A percentile compares a stretch with the other conserved stretches of the same genome.
phyloP scores from a whole-genome alignment of 2,113 vertebrate genomes.

The Oreochromis aureus region DNA sequence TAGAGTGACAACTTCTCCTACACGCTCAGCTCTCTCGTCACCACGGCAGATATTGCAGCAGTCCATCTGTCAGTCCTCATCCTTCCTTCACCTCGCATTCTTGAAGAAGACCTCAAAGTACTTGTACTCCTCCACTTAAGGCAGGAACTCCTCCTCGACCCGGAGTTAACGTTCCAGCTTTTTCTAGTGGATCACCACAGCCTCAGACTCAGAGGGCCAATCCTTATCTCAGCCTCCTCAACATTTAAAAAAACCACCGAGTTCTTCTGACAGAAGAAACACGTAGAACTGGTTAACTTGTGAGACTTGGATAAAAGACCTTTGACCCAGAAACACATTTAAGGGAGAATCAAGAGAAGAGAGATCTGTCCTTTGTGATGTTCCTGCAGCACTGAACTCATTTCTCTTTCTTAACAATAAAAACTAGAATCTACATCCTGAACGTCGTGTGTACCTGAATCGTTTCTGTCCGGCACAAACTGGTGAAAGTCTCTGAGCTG shows the following conservation, averaged over 20 bases:
- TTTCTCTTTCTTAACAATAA: not conserved
- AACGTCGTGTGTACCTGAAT: not conserved
- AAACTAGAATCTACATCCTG: not conserved
- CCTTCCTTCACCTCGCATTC: not conserved
- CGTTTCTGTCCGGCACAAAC: not conserved
- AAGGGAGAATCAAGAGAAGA: not conserved
- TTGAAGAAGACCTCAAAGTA: not conserved
- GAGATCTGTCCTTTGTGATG: not conserved
- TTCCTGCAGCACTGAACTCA: not conserved
- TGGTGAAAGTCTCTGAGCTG: not conserved
- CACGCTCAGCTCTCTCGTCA: accelerated
- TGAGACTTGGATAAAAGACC: not conserved
- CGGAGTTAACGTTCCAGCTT: not conserved
- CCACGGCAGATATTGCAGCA: not conserved
- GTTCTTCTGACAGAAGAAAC: not conserved
- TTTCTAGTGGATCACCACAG: not conserved
- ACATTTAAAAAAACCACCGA: not conserved
- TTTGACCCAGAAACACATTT: not conserved
- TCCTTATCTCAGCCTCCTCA: not conserved
- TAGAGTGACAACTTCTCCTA: not conserved
- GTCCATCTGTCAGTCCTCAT: not conserved
- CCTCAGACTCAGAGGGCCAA: not conserved
- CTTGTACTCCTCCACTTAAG: not conserved
- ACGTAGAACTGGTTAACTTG: not conserved
- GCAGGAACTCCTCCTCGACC: not conserved